Evolutionary conservation across 2,888 invertebrate genomes (phyloP), one percentile per base, ranked within the genome.

Genomic region (Eucriotettix oculatus): DNA sequence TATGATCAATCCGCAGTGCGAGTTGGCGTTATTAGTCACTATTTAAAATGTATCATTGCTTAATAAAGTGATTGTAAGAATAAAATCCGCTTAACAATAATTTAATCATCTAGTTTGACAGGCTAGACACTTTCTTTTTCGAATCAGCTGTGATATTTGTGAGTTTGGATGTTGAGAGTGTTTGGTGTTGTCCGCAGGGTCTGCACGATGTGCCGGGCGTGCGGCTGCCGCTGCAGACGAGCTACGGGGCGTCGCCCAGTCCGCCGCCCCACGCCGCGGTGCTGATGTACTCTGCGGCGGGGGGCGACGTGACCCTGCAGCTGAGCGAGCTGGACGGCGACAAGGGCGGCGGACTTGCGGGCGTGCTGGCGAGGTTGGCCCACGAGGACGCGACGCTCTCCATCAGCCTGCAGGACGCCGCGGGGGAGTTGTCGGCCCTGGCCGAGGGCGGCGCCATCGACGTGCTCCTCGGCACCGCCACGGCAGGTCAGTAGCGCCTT

Each of bases 381-480:
- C 78, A 78, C 68, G 80, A 82, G 67, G 85, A 85, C 67, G 79
- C 85, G 67, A 79, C 80, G 61, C 79, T 86, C 64, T 84, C 84
- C 67, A 82, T 84, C 69, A 83, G 86, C 66, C 48, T 48, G 48
- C 48, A 55, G 41, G 55, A 16, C 29, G 55, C 55, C 40, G 55
- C 55, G 29, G 55, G 16, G 41, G 29, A 29, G 55, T 41, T 29
- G 41, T 40, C 40, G 14, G 41, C 29, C 55, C 40, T 55, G 40
- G 41, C 40, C 40, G 55, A 55, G 40, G 55, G 29, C 55, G 55
- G n/a, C 40, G 55, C 40, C 54, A 67, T 68, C 44, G 68, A 68
- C 61, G 67, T 68, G 43, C 77, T 86, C 68, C 76, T 86, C 66
- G 82, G 85, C 66, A 81, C 83, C 59, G 80, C 83, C 64, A 81